Conservation (phyloP, 1,140 invertebrate genomes). For the Subanguina moxae region DNA sequence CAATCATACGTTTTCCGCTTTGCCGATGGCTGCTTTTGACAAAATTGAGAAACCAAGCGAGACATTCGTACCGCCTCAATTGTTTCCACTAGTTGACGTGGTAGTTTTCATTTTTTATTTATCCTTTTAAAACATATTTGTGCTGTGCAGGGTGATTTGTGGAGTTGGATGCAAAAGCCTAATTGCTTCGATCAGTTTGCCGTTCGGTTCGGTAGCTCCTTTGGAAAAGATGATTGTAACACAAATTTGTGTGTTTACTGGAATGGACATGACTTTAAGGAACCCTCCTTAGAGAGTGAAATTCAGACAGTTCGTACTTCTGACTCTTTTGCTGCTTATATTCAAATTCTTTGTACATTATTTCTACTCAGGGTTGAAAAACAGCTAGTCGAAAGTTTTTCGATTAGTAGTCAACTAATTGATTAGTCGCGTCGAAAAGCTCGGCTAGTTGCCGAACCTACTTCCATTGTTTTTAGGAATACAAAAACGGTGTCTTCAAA, state of each 20-base stretch:
- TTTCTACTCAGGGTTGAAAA: too few species aligned
- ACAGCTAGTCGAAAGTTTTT: too few species aligned
- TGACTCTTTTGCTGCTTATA: too few species aligned
- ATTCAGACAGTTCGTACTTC: too few species aligned
- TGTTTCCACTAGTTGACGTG: constrained; percentile 73
- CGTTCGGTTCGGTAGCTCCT: constrained; percentile 72
- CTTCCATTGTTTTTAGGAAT: constrained; percentile 66
- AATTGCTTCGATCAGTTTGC: constrained; percentile 80
- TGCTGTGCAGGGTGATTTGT: constrained; percentile 72
- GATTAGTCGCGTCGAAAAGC: too few species aligned
- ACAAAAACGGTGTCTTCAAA: constrained; percentile 88
- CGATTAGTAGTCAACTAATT: too few species aligned
- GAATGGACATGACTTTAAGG: constrained; percentile 36
- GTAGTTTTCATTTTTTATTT: constrained; percentile 56
- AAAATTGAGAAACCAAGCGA: constrained; percentile 84
- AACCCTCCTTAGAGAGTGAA: constrained; percentile 31
- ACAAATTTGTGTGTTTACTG: constrained; percentile 25
- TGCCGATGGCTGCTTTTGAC: constrained; percentile 91
- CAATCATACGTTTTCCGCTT: constrained; percentile 86
- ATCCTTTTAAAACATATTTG: too few species aligned
- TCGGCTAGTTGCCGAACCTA: too few species aligned
- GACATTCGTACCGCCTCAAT: constrained; percentile 77
- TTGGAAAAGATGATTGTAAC: constrained; percentile 62
- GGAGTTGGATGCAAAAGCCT: constrained; percentile 82
- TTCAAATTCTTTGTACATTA: too few species aligned